Conservation (phyloP, 1,140 invertebrate species). For the Drosophila ambigua region DNA sequence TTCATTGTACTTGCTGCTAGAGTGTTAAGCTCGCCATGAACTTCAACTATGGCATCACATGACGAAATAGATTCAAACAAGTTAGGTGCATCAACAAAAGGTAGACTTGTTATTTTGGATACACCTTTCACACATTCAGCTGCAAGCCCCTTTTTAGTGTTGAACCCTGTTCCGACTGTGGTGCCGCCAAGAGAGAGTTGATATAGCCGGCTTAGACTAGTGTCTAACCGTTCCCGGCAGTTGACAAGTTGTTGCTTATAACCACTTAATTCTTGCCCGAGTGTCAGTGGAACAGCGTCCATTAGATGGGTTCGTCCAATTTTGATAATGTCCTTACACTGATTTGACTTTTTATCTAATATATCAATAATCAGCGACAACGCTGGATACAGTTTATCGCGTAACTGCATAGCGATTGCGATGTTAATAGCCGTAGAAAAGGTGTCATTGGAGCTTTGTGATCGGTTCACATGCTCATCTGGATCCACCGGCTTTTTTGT, state of each 20-base stretch:
- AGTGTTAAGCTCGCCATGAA: slow-evolving; percentile 96
- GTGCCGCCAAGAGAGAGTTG: slow-evolving; percentile 97
- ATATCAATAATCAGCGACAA: slow-evolving; percentile 89
- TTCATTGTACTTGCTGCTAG: slow-evolving; percentile 98
- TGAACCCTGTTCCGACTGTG: slow-evolving; percentile 97
- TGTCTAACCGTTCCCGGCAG: slow-evolving; percentile 92
- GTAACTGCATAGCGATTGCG: slow-evolving; percentile 96
- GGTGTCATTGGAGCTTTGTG: slow-evolving; percentile 99
- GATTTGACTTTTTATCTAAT: slow-evolving; percentile 90
- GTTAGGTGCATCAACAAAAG: slow-evolving; percentile 96
- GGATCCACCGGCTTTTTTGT: slow-evolving; percentile 98
- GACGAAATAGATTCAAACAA: slow-evolving; percentile 98
- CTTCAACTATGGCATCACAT: slow-evolving; percentile 97
- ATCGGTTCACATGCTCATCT: slow-evolving; percentile 99
- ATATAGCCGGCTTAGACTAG: slow-evolving; percentile 92
- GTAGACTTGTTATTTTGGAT: slow-evolving; percentile 89
- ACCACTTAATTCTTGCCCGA: slow-evolving; percentile 99
- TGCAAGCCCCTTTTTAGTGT: slow-evolving; percentile 91
- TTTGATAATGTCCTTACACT: slow-evolving; percentile 96
- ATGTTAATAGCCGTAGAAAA: slow-evolving; percentile 99
- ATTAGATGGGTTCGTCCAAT: slow-evolving; percentile 94
- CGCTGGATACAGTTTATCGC: slow-evolving; percentile 92
- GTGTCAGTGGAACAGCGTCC: slow-evolving; percentile 98
- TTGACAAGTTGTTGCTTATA: slow-evolving; percentile 94
- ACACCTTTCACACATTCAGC: slow-evolving; percentile 94